Base-by-base conservation (phyloP, 2,113 vertebrate species). In the Ageneiosus marmoratus region DNA sequence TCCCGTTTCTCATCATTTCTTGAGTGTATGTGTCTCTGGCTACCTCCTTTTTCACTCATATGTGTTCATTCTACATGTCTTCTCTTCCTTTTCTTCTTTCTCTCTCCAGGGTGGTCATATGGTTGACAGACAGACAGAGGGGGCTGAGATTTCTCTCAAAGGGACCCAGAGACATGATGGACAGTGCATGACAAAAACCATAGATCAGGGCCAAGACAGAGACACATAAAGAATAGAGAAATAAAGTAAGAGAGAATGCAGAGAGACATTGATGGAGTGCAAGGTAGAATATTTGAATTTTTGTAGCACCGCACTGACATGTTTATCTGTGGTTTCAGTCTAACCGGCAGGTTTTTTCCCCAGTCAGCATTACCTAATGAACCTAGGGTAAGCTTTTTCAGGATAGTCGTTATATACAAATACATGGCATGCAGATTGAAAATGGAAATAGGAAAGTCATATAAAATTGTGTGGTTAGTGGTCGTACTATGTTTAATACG, bases 91-190 rank as follows among this genome's bases (percentile, higher is more conserved):
- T 55, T 41, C 53, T 29, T 60, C 67, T 50, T 41, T 55, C 29
- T 75, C 73, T 81, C 77, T 84, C 77, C 18, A 53, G 24, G 24
- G 56, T 77, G 74, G 81, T 77, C 62, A 83, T 27, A 83, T 50
- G 22, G 73, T 41, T 85, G 83, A 87, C 81, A 87, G 84, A 41
- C 85, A 84, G 85, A 65, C 80, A 82, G 80, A 74, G 75, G 79
- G 34, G 70, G 50, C 81, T 77, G 78, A 58, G 55, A 79, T 48
- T 75, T 48, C 56, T 83, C 82, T 82, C 76, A 80, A 79, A 84
- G 77, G 84, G 48, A 65, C 70, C 15, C 56, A 78, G 74, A 44
- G 72, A 78, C 83, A 79, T 81, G 83, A 86, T 50, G 83, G 87
- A 79, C 80, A 83, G 76, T 48, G 63, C 80, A 62, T 16, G 37